Evolutionary conservation across 37 sponge, comb jelly and placozoan genomes (phyloP).

Genomic region (Amphimedon queenslandica): DNA sequence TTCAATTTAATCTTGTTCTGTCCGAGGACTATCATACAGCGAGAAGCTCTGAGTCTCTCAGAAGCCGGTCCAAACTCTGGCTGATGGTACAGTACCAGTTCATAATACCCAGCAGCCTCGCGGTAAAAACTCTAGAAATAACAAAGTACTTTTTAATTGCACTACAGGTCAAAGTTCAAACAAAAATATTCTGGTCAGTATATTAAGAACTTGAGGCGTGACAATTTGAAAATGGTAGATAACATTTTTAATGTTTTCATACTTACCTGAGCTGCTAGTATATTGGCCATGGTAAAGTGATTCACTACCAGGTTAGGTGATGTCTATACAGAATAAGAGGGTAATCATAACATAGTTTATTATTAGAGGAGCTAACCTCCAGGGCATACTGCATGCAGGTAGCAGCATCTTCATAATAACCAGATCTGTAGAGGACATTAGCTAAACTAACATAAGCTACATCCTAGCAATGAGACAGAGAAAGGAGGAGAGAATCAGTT

Average conservation of each 20-base stretch:
- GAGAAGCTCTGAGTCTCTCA: slow-evolving; percentile 45
- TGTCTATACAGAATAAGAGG: slow-evolving; percentile 10
- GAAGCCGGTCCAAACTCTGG: slow-evolving; percentile 51
- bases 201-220: not conserved
- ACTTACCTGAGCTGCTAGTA: slow-evolving; percentile 58
- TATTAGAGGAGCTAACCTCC: slow-evolving; percentile 23
- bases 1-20: not conserved
- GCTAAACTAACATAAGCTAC: slow-evolving; percentile 77
- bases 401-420: slow-evolving; percentile 61
- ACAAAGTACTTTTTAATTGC: not conserved
- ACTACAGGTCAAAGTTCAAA: not conserved
- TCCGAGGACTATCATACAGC: slow-evolving; percentile 38
- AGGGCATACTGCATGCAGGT: slow-evolving; percentile 55
- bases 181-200: not conserved
- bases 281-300: slow-evolving; percentile 70
- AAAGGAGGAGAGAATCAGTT: not conserved
- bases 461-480: slow-evolving; percentile 32
- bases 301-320: slow-evolving; percentile 57
- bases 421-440: slow-evolving; percentile 74
- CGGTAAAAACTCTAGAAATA: slow-evolving; percentile 21
- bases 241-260: not conserved
- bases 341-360: not conserved
- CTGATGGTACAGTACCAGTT: slow-evolving; percentile 50
- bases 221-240: not conserved
- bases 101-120: slow-evolving; percentile 52